Evolutionary conservation across 2,888 invertebrate species (phyloP), one percentile per base, ranked within the genome.

Genomic region (Neocrepidodera transversa): DNA sequence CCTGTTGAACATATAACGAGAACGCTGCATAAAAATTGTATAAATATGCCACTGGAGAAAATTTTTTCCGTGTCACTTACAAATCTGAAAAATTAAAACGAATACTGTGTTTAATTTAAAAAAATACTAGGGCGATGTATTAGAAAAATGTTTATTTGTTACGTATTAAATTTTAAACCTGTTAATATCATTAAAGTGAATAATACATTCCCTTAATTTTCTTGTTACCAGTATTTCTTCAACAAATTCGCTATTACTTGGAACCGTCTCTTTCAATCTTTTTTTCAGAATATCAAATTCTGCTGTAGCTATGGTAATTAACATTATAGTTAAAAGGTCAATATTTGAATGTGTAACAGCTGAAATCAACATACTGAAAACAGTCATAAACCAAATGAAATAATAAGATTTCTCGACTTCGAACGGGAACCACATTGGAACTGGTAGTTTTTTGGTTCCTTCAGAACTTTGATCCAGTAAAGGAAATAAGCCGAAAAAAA

Each of bases 1-100:
- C 65, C 65, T n/a, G 67, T 68, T 10, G 67, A 36, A 36, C 67
- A 68, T 14, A 68, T 64, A 3, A 67, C 63, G n/a, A 65, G 16
- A 16, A 64, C 67, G 32, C 66, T 68, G 48, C 65, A 64, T 23
- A 64, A 17, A 53, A 69, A 66, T 17, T 69, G 69, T 4, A 67
- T 47, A 2, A 68, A 55, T n/a, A 67, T 66, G 16, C 65, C 68
- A 14, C 50, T 59, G 2, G 66, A 64, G 40, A 65, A 66, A 2
- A 61, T 65, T 6, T 26, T 36, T 61, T 69, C 61, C 8, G 66
- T 51, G 10, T 54, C 10, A 10, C 20, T 23, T 1, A 58, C 38
- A 11, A 58, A 63, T 7, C 63, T 63, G 20, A 7, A 62, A 23
- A 23, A 23, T 23, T n/a, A n/a, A n/a, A n/a, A n/a, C n/a, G n/a